Conservation (phyloP, 1,140 invertebrate genomes). For the Mya arenaria region DNA sequence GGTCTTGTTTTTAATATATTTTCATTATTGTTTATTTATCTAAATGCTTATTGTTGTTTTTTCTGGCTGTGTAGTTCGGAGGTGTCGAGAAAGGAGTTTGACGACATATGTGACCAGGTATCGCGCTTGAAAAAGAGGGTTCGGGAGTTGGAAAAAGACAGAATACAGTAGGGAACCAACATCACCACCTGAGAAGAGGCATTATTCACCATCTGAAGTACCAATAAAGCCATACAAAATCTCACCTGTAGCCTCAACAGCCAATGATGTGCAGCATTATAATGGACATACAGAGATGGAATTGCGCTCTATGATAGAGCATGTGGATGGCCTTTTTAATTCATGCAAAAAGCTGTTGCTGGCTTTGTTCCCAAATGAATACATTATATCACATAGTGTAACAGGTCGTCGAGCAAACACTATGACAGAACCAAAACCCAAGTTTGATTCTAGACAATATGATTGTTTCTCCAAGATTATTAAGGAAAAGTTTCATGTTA, state of each 20-base stretch:
- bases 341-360: constrained; percentile 33
- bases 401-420: constrained; percentile 31
- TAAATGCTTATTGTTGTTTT: constrained; percentile 7
- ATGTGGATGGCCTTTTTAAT: constrained; percentile 38
- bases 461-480: constrained; percentile 31
- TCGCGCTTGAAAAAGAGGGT: not conserved
- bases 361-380: constrained; percentile 42
- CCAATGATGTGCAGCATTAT: no score
- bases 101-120: constrained; percentile 2
- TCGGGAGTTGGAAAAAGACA: not conserved
- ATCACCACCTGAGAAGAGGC: not conserved
- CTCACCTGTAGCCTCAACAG: not conserved
- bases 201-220: not conserved
- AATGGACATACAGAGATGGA: constrained; percentile 11
- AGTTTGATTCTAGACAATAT: constrained; percentile 27
- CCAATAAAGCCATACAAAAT: not conserved
- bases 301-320: constrained; percentile 38
- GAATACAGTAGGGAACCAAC: not conserved
- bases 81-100: not conserved
- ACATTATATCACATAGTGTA: constrained; percentile 37
- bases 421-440: constrained; percentile 25
- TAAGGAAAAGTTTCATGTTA: constrained; percentile 31
- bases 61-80: not conserved
- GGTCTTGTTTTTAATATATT: not conserved
- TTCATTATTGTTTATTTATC: not conserved